phyloP scores from a whole-genome alignment of 1,140 invertebrate species.

The Rhopalosiphum maidis region DNA sequence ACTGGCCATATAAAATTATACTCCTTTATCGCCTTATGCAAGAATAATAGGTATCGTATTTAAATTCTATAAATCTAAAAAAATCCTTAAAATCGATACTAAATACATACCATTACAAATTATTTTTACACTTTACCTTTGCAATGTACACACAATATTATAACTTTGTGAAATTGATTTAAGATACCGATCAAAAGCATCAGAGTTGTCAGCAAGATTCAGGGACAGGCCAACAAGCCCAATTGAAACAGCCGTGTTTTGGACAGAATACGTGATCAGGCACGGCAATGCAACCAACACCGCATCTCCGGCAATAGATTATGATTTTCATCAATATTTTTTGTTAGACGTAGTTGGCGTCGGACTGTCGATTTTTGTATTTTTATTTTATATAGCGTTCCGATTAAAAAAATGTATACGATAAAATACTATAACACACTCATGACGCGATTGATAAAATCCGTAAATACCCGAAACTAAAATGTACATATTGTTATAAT shows the following conservation, averaged over 20 bases:
- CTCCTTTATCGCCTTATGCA: not conserved
- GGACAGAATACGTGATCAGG: conserved; percentile 67
- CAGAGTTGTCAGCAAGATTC: conserved; percentile 51
- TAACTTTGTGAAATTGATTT: not conserved
- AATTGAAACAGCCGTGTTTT: conserved; percentile 68
- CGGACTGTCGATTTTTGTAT: not conserved
- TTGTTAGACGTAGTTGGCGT: conserved; percentile 58
- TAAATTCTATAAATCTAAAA: too few species aligned
- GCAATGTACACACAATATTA: not conserved
- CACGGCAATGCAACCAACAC: conserved; percentile 62
- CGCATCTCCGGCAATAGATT: conserved; percentile 42
- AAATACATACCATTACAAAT: not conserved
- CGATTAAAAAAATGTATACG: not conserved
- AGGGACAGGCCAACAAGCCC: conserved; percentile 63
- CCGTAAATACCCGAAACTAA: not conserved
- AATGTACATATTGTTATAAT: not conserved
- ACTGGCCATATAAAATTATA: not conserved
- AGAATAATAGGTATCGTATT: too few species aligned
- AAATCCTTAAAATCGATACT: not conserved
- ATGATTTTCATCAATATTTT: conserved; percentile 58
- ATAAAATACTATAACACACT: not conserved
- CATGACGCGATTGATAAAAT: not conserved
- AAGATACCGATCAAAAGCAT: conserved; percentile 58
- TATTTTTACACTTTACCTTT: not conserved
- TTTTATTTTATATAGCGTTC: not conserved